Percentiles rank a stretch among this genome's conserved stretches.
These are phyloP conservation scores for Drosophila suzukii DNA, from an alignment of 1,140 invertebrate genomes.

Conservation along the genomic window DNA sequence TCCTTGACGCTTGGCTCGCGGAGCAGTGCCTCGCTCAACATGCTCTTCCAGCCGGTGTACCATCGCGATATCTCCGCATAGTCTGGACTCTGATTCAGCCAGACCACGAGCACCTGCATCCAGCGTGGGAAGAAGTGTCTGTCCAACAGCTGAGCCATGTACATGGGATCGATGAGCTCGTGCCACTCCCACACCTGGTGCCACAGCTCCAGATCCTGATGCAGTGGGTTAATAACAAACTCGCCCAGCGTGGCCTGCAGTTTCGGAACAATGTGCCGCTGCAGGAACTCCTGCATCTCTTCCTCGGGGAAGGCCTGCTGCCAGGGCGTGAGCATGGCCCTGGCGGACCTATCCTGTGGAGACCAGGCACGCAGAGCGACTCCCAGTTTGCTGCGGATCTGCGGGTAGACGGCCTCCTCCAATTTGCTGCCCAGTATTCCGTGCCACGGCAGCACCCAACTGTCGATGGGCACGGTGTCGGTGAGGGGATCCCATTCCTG, in stretches of 20 bases:
- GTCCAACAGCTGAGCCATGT: slow-evolving; percentile 91
- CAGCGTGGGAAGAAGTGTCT: slow-evolving; percentile 95
- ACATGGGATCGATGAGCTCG: slow-evolving; percentile 89
- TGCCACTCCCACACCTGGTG: slow-evolving; percentile 95
- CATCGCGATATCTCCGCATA: slow-evolving; percentile 94
- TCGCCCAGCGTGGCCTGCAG: slow-evolving; percentile 89
- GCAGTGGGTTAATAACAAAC: slow-evolving; percentile 94
- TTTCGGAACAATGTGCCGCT: slow-evolving; percentile 96
- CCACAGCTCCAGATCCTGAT: slow-evolving; percentile 91
- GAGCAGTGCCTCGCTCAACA: slow-evolving; percentile 89
- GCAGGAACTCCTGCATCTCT: slow-evolving; percentile 93
- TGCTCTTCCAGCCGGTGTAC: slow-evolving; percentile 95
- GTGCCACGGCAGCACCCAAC: slow-evolving; percentile 98
- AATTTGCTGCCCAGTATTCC: slow-evolving; percentile 86
- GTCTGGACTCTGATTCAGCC: slow-evolving; percentile 92
- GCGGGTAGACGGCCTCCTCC: slow-evolving; percentile 94
- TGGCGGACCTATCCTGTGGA: slow-evolving; percentile 95
- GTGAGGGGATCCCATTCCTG: slow-evolving; percentile 97
- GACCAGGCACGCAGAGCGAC: slow-evolving; percentile 95
- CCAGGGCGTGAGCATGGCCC: slow-evolving; percentile 97
- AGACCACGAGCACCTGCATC: slow-evolving; percentile 90
- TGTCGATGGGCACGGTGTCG: slow-evolving; percentile 96
- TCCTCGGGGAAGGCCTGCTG: slow-evolving; percentile 91
- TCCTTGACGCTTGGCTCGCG: slow-evolving; percentile 90
- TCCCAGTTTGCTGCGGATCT: slow-evolving; percentile 95